Evolutionary conservation across 2,888 invertebrate genomes (phyloP), one percentile per base, ranked within the genome.

Genomic region (Agrilus mali): DNA sequence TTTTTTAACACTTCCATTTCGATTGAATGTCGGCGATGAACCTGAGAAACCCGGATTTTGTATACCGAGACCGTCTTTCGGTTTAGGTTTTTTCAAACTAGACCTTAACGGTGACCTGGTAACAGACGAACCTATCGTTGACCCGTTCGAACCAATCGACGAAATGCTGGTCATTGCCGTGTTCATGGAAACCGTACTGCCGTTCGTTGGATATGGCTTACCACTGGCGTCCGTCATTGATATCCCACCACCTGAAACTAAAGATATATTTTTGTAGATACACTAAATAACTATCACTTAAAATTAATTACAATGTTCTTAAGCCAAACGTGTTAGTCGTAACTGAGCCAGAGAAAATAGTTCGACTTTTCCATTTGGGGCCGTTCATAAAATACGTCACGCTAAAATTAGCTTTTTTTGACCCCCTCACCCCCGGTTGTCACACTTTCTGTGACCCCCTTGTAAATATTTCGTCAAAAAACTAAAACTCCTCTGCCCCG

Each of bases 211-310:
- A 64, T 88, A 88, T 0, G 88, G 87, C 60, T 85, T 86, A 13
- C 86, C 88, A 32, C 87, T 87, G 13, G 88, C 83, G 60, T 86
- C 86, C 3, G 89, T 90, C 77, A 90, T 83, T 36, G 89, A 86
- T 56, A 89, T 79, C 43, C 61, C 64, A 54, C 74, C 82, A 54
- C 74, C 82, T 78, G 72, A 49, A 57, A 65, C 27, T 27, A 10
- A 27, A 27, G 27, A 10, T 3, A 27, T 10, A n/a, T n/a, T n/a
- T n/a, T n/a, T 27, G 2, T 10, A 20, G 10, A 27, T 3, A 4
- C 10, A 10, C 8, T 27, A 27, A 27, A 27, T 6, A 20, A 20
- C 20, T 20, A 20, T 3, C 20, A 20, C 20, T 20, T 20, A 6
- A 20, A 20, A n/a, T n/a, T n/a, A n/a, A n/a, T n/a, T n/a, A n/a